phyloP scores from a whole-genome alignment of 2,888 invertebrate genomes.

The Abrostola triplasia region DNA sequence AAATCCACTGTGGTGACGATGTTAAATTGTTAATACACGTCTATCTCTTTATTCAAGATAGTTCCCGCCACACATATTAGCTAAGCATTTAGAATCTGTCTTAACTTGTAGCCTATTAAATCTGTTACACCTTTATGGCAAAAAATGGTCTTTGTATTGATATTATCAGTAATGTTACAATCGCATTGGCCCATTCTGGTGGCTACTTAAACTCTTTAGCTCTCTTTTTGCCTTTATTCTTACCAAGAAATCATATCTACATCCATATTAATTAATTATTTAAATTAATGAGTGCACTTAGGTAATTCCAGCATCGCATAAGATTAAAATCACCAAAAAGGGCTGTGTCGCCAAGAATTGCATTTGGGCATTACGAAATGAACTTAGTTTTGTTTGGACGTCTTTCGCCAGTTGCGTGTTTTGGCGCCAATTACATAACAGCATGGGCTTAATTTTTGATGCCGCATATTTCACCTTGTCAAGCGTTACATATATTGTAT shows the following conservation, averaged over 20 bases:
- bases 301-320: slow-evolving; percentile 8
- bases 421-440: slow-evolving; percentile 54
- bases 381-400: slow-evolving; percentile 22
- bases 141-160: neutral
- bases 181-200: too few relatives aligned
- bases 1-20: slow-evolving; percentile 1
- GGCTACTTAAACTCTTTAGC: too few relatives aligned
- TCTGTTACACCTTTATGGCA: slow-evolving; percentile 4
- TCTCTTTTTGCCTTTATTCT: too few relatives aligned
- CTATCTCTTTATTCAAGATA: neutral
- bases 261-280: too few relatives aligned
- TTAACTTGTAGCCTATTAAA: neutral
- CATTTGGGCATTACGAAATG: slow-evolving; percentile 43
- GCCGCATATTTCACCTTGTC: slow-evolving; percentile 50
- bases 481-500: slow-evolving; percentile 50
- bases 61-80: neutral
- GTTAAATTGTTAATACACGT: neutral
- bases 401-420: slow-evolving; percentile 40
- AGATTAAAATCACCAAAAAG: slow-evolving; percentile 43
- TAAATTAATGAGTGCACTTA: slow-evolving; percentile 10
- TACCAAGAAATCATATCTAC: too few relatives aligned
- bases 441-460: slow-evolving; percentile 43
- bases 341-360: slow-evolving; percentile 23
- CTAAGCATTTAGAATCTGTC: neutral
- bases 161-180: too few relatives aligned